Conservation (phyloP, 2,888 invertebrate species). For the Cheilosia grossa region DNA sequence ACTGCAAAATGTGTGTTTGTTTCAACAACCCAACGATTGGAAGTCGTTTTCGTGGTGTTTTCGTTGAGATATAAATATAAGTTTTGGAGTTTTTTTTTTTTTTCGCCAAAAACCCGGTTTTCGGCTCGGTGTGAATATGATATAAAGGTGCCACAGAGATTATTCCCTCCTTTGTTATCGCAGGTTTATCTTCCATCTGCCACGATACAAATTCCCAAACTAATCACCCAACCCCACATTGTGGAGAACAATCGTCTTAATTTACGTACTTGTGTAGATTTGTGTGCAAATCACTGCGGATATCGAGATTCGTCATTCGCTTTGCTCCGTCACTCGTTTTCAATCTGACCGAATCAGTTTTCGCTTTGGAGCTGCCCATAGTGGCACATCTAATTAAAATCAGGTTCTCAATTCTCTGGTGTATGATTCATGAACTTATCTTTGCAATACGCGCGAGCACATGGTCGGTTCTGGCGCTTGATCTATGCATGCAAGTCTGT, state of each 20-base stretch:
- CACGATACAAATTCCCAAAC: slow-evolving; percentile 26
- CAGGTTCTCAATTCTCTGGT: slow-evolving; percentile 21
- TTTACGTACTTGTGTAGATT: slow-evolving; percentile 13
- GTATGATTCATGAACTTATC: slow-evolving; percentile 42
- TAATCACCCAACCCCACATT: slow-evolving; percentile 26
- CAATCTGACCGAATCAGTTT: slow-evolving; percentile 42
- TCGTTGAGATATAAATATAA: no score
- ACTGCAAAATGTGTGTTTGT: no score
- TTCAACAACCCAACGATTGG: no score
- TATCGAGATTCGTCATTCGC: slow-evolving; percentile 34
- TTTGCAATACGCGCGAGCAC: slow-evolving; percentile 19
- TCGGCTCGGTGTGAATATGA: no score
- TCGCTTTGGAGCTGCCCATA: slow-evolving; percentile 5
- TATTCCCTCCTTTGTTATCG: background rate
- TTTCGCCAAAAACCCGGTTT: no score
- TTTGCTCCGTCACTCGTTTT: slow-evolving; percentile 20
- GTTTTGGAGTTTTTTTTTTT: no score
- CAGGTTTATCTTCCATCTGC: background rate
- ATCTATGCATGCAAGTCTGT: slow-evolving; percentile 1
- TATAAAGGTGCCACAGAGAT: no score
- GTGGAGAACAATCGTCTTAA: slow-evolving; percentile 21
- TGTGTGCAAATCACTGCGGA: slow-evolving; percentile 12
- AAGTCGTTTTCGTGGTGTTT: no score
- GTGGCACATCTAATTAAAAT: slow-evolving; percentile 34
- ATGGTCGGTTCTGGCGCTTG: background rate